These are phyloP conservation scores for Amiota mariae DNA, from an alignment of 2,888 invertebrate genomes.

Conservation along the genomic window DNA sequence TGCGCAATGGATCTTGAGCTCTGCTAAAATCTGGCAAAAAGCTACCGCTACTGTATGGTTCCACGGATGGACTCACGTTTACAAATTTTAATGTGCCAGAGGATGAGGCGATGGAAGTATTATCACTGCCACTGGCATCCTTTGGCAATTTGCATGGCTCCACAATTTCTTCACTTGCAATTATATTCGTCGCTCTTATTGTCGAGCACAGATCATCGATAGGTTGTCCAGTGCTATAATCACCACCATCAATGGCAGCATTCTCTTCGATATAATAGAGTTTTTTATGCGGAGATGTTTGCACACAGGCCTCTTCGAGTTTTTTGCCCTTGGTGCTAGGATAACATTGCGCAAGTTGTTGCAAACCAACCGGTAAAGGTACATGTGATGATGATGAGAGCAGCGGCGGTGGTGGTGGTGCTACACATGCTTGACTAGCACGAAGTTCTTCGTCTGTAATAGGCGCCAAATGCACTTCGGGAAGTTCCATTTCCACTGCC, in stretches of 20 bases:
- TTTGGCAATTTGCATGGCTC: constrained; percentile 27
- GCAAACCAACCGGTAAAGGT: constrained; percentile 32
- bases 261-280: constrained; percentile 49
- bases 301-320: constrained; percentile 62
- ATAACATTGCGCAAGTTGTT: constrained; percentile 49
- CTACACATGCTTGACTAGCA: constrained; percentile 45
- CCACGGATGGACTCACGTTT: constrained; percentile 44
- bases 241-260: neutral
- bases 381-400: neutral
- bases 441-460: constrained; percentile 57
- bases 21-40: constrained; percentile 64
- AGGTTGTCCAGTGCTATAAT: constrained; percentile 57
- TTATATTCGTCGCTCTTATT: constrained; percentile 37
- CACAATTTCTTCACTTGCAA: neutral
- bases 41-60: constrained; percentile 54
- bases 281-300: constrained; percentile 62
- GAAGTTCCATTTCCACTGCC: constrained; percentile 63
- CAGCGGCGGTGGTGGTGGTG: constrained; percentile 36
- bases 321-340: constrained; percentile 45
- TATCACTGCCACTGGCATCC: neutral
- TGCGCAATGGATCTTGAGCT: constrained; percentile 55
- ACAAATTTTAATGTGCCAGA: constrained; percentile 54
- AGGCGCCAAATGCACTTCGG: constrained; percentile 62
- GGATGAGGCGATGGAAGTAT: no score
- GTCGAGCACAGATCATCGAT: constrained; percentile 59